Evolutionary conservation across 2,888 invertebrate genomes (phyloP), one percentile per base, ranked within the genome.

Genomic region (Hirtodrosophila cameraria): DNA sequence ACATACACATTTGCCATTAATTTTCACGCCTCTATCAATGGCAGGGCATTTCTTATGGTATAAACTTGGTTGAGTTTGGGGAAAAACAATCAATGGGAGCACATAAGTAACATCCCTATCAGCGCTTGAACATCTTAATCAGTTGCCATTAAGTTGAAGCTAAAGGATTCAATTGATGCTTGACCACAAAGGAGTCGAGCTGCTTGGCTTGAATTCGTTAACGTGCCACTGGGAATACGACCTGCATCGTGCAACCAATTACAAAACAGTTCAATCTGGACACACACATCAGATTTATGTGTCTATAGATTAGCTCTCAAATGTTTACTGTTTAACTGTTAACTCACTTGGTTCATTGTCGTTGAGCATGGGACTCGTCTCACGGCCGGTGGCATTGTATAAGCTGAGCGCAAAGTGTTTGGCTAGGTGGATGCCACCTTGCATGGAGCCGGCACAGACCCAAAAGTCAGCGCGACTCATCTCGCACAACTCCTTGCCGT

Each of bases 401-500:
- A 92, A 88, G 13, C 93, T 91, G 78, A 93, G 92, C 0, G 94
- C 94, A 53, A 94, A 92, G 78, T 94, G 94, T 71, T 93, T 92
- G 1, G 93, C 93, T 41, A 94, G 90, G 42, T 93, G 52, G 52
- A 92, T 91, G 15, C 93, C 94, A 13, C 91, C 91, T 16, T 90
- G 81, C 30, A 91, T 89, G 1, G 91, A 90, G 7, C 92, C 92
- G 0, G 93, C 91, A 58, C 92, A 91, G 38, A 91, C 90, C 90
- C 93, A 92, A 90, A 94, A 93, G 53, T 94, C 93, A 0, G 93
- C 92, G 57, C 94, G 91, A 28, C 92, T 93, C 86, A 96, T 91
- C 38, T 91, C 88, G 72, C 94, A 92, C 25, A 94, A 89, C 69
- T 93, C 93, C 18, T 88, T 85, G 3, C 94, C 94, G 3, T 90